These are phyloP conservation scores for Ischnus inquisitorius DNA, from an alignment of 2,888 invertebrate genomes.

Conservation along the genomic window DNA sequence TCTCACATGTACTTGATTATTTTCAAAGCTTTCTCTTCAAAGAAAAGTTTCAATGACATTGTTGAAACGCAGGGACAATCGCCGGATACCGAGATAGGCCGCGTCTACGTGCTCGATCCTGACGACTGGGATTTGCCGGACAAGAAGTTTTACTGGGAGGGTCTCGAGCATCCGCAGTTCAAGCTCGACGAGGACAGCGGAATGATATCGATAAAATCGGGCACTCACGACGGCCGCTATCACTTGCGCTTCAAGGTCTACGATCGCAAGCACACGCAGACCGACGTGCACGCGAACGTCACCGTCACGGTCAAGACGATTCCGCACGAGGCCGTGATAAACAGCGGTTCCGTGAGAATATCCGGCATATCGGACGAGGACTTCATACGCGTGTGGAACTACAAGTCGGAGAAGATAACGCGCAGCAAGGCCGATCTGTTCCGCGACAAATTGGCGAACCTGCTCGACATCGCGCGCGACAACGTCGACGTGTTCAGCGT, in stretches of 20 bases:
- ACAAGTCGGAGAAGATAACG: conserved; percentile 93
- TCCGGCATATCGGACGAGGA: conserved; percentile 98
- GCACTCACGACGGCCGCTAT: conserved; percentile 95
- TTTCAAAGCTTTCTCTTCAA: neutral
- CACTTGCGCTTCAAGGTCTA: conserved; percentile 94
- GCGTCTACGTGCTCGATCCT: conserved; percentile 98
- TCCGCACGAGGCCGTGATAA: conserved; percentile 97
- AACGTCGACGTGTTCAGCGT: conserved; percentile 99
- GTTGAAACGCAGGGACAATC: conserved; percentile 90
- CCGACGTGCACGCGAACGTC: conserved; percentile 98
- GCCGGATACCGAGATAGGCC: conserved; percentile 96
- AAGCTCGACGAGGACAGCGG: conserved; percentile 96
- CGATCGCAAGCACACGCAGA: conserved; percentile 97
- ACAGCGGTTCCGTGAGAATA: conserved; percentile 97
- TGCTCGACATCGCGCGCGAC: conserved; percentile 93
- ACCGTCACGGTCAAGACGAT: conserved; percentile 97
- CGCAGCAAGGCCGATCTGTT: conserved; percentile 96
- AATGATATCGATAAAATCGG: conserved; percentile 97
- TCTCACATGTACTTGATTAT: too few relatives aligned
- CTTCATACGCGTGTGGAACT: conserved; percentile 98
- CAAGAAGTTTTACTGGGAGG: conserved; percentile 98
- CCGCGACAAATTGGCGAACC: conserved; percentile 94
- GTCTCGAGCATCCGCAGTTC: conserved; percentile 94
- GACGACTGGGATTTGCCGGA: conserved; percentile 99
- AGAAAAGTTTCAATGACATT: neutral